Base-by-base conservation (phyloP, 2,113 vertebrate genomes). In the Proterorhinus semilunaris region DNA sequence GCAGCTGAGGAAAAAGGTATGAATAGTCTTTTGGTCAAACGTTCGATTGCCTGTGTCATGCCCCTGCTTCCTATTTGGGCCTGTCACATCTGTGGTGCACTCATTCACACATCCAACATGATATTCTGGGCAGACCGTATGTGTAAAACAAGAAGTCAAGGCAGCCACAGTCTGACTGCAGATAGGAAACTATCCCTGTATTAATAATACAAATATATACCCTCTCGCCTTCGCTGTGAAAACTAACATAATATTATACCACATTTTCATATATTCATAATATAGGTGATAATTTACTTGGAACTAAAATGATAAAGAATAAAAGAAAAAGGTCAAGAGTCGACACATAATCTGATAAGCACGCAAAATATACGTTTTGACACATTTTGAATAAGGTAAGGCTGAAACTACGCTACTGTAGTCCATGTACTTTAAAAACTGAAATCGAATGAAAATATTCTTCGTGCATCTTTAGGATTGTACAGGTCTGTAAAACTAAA, bases 21-120 rank as follows among this genome's bases (percentile, higher is more conserved):
- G 75, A 85, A 78, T 61, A 78, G 10, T 75, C 49, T 15, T 51
- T 79, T 74, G 72, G 71, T 83, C 70, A 75, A 85, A 82, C 75
- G 79, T 9, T 57, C n/a, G 68, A 68, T 44, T 71, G 8, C 71
- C 71, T 84, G 73, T 78, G 63, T 68, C 67, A 67, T 67, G 42
- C 73, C 50, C 69, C 80, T 57, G 48, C 70, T 53, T 75, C 7
- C 21, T 70, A 80, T 84, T 74, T 72, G 66, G 78, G 65, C 54
- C 68, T 47, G 67, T 75, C 74, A 68, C 51, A 58, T 72, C 66
- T 68, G 27, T 8, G n/a, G 67, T 86, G 75, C 74, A 76, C 74
- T 77, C 71, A 68, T 90, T 75, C 76, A 76, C 58, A 70, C 62
- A 5, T 69, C 62, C 64, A 72, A 67, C 64, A 53, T 73, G 81